Evolutionary conservation across 64 coral and sea anemone genomes (phyloP), one percentile per base, ranked within the genome.

Genomic region (Pocillopora damicornis): DNA sequence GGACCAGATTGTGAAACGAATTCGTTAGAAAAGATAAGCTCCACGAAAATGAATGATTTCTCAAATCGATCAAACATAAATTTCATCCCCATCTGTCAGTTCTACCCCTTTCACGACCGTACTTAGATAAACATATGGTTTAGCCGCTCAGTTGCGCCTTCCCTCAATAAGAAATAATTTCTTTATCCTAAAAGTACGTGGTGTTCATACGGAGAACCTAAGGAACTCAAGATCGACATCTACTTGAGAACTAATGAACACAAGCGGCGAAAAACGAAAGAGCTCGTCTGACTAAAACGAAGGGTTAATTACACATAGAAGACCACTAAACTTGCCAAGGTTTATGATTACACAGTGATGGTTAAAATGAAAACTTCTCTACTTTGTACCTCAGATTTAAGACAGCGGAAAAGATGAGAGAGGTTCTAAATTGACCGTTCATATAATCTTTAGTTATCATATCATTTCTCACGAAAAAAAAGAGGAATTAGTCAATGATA

Each of bases 221-320:
- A 18, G 64, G 12, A 83, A 17, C 35, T n/a, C 9, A 71, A 71
- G 67, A 20, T 1, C 67, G 9, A 71, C 67, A 71, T 71, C 20
- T 71, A 23, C n/a, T 35, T 67, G 67, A 63, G 7, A 62, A 61
- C 7, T 51, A 9, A 67, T 9, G 62, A 35, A 45, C 62, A 42
- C 61, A 83, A 68, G 35, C 0, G 62, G 35, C 13, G 30, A 22
- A 23, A 67, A 22, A 51, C 42, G 42, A 67, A 17, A 81, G 18
- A 35, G 80, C 80, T 30, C 37, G 35, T 20, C 34, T 65, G 61
- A n/a, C 58, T 22, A 16, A 63, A 67, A 66, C 16, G 26, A 82
- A 45, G 34, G 60, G 6, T 67, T 66, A 83, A 83, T 83, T 83
- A 65, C 16, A 51, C 11, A 79, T 22, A 60, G 14, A 79, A 79